Conservation (phyloP, 2,888 invertebrate species). For the Subacronicta megacephala region DNA sequence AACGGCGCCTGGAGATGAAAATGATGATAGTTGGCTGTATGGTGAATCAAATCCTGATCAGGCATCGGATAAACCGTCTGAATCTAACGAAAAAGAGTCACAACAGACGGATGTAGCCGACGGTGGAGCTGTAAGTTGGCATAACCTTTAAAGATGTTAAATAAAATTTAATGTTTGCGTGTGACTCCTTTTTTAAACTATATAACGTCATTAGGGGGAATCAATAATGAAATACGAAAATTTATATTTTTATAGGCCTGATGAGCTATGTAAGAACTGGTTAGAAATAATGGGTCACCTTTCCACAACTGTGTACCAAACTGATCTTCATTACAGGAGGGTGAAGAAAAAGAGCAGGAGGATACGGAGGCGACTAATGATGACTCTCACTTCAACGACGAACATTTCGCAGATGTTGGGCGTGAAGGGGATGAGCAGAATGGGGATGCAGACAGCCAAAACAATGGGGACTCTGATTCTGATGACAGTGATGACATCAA, state of each 20-base stretch:
- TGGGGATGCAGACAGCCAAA: slow-evolving; percentile 85
- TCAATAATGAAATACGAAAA: not conserved
- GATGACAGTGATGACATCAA: slow-evolving; percentile 96
- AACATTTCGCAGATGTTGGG: slow-evolving; percentile 84
- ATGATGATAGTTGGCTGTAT: slow-evolving; percentile 97
- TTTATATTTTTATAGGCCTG: too few species aligned
- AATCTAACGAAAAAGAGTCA: slow-evolving; percentile 62
- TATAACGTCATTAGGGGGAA: too few species aligned
- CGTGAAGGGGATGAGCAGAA: slow-evolving; percentile 78
- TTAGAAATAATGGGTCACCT: not conserved
- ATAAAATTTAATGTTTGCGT: slow-evolving; percentile 24
- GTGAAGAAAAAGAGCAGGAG: slow-evolving; percentile 85
- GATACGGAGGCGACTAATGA: slow-evolving; percentile 84
- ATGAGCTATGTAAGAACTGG: too few species aligned
- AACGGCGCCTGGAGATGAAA: slow-evolving; percentile 87
- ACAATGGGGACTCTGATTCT: slow-evolving; percentile 90
- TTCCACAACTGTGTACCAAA: not conserved
- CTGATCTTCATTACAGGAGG: slow-evolving; percentile 61
- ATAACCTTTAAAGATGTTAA: slow-evolving; percentile 51
- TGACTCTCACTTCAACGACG: slow-evolving; percentile 85
- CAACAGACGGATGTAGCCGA: slow-evolving; percentile 48
- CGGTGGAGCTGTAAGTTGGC: slow-evolving; percentile 50
- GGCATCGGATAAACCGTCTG: slow-evolving; percentile 58
- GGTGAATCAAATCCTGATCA: slow-evolving; percentile 92
- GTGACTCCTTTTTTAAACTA: too few species aligned